Evolutionary conservation across 2,888 invertebrate genomes (phyloP).

Genomic region (Synergus gifuensis): DNA sequence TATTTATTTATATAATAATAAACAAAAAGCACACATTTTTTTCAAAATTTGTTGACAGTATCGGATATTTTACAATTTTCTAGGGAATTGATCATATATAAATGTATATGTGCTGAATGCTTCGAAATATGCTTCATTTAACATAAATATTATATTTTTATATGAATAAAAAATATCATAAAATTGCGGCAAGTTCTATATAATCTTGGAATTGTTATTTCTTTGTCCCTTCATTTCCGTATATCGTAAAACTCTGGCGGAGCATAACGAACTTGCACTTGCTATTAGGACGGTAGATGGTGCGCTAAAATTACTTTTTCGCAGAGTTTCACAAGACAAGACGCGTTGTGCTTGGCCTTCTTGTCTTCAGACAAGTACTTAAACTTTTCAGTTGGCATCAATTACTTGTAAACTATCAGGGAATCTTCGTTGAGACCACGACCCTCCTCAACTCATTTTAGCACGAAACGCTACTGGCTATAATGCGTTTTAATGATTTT

Average conservation of each 20-base stretch:
- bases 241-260: slow-evolving; percentile 1
- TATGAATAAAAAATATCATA: background rate
- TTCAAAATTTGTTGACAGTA: too few relatives aligned
- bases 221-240: slow-evolving; percentile 2
- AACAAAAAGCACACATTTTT: too few relatives aligned
- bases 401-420: background rate
- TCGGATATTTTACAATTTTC: too few relatives aligned
- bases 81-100: too few relatives aligned
- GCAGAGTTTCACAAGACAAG: background rate
- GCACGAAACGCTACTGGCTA: background rate
- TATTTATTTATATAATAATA: too few relatives aligned
- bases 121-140: background rate
- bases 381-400: background rate
- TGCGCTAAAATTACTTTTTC: background rate
- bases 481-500: background rate
- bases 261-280: slow-evolving; percentile 7
- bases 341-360: background rate
- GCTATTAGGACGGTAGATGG: slow-evolving; percentile 2
- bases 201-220: background rate
- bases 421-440: background rate
- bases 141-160: background rate
- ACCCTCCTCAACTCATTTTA: background rate
- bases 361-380: background rate
- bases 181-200: slow-evolving; percentile 49
- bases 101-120: too few relatives aligned